Conservation (phyloP, 2,113 vertebrate species). For the Neolamprologus modestus region DNA sequence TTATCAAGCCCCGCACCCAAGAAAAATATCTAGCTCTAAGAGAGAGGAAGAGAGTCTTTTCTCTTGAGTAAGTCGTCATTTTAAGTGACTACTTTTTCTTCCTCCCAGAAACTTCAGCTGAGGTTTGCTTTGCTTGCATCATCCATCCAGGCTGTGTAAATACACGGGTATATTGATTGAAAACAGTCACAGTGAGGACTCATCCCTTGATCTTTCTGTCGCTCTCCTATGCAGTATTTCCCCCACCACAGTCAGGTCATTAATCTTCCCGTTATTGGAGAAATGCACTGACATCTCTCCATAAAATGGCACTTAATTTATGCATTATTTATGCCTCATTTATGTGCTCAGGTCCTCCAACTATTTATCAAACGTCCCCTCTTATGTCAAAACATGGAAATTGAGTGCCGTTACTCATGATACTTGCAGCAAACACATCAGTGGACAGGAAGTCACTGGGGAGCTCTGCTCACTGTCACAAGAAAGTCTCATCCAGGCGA, state of each 20-base stretch:
- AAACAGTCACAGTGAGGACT: slow-evolving; percentile 47
- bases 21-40: not conserved
- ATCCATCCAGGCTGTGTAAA: slow-evolving; percentile 48
- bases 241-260: slow-evolving; percentile 42
- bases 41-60: not conserved
- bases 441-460: slow-evolving; percentile 47
- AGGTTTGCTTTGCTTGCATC: slow-evolving; percentile 44
- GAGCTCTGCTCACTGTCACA: slow-evolving; percentile 43
- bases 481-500: not conserved
- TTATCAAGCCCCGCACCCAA: not conserved
- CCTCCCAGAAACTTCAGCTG: slow-evolving; percentile 25
- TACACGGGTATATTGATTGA: slow-evolving; percentile 53
- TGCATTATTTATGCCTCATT: slow-evolving; percentile 72
- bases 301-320: slow-evolving; percentile 71
- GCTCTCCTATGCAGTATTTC: slow-evolving; percentile 31
- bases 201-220: slow-evolving; percentile 46
- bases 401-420: slow-evolving; percentile 51
- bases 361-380: slow-evolving; percentile 65
- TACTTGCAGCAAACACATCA: slow-evolving; percentile 49
- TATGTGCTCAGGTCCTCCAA: slow-evolving; percentile 59
- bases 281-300: slow-evolving; percentile 59
- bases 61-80: not conserved
- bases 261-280: slow-evolving; percentile 66
- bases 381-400: slow-evolving; percentile 67
- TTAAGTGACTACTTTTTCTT: not conserved